Evolutionary conservation across 2,888 invertebrate species (phyloP), one percentile per base, ranked within the genome.

Genomic region (Xanthorhoe spadicearia): DNA sequence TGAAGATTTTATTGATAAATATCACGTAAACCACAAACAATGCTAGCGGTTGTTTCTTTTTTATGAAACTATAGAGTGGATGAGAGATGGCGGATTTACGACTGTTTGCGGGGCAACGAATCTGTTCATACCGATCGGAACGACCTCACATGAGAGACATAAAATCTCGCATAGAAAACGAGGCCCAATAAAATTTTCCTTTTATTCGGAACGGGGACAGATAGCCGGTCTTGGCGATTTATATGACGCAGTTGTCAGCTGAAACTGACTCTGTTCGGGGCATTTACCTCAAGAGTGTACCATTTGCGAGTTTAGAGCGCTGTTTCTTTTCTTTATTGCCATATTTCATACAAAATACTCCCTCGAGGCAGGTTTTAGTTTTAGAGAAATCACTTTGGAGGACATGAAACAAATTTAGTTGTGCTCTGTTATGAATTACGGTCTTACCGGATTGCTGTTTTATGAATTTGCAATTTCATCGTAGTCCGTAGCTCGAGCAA

Each of bases 11-110:
- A 86, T 85, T 86, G 84, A 86, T 85, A 87, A 86, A 84, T 86
- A 87, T 84, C 82, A 84, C 77, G 80, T 83, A 80, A 75, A 74
- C 81, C 74, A 63, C 78, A 79, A 80, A 83, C 82, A 81, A 77
- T 78, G 72, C 70, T 75, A 72, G 71, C 51, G 55, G 73, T 72
- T 69, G 77, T 75, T 71, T 74, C 68, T 75, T 83, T 82, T 82
- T 81, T 82, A 83, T 77, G 73, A 76, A 81, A 80, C 77, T 79
- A 79, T 73, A 82, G 81, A 81, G 79, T 82, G 85, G 85, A 87
- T 87, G 85, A 82, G 81, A 77, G 77, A 85, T 83, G 83, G 82
- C 77, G 81, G 83, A 86, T 88, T 88, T 89, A 89, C 88, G 88
- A 85, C 78, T 85, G 82, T 87, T 87, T 85, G 86, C 80, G 85